phyloP scores from a whole-genome alignment of 2,888 invertebrate species.

The Caenorhabditis doughertyi region DNA sequence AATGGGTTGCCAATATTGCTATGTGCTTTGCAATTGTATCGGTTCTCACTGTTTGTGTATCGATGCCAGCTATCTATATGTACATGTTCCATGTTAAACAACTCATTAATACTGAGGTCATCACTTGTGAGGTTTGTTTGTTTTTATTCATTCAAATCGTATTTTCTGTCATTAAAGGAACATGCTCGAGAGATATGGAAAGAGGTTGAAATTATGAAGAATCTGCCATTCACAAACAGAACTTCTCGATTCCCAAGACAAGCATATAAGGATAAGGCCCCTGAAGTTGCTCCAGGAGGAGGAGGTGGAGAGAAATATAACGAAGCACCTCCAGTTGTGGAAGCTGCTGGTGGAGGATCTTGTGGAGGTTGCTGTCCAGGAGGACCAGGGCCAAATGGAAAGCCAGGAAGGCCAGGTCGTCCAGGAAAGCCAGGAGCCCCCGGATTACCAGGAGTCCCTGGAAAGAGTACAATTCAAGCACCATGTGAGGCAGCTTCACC shows the following conservation, averaged over 20 bases:
- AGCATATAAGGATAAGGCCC: conserved; percentile 46
- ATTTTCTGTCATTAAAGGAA: conserved; percentile 28
- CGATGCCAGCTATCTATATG: conserved; percentile 54
- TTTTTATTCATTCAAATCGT: not conserved
- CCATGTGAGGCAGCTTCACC: conserved; percentile 63
- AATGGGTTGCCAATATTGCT: conserved; percentile 62
- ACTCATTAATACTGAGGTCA: conserved; percentile 51
- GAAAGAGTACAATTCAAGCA: conserved; percentile 45
- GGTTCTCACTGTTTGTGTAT: conserved; percentile 55
- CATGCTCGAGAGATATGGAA: conserved; percentile 54
- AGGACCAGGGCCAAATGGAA: conserved; percentile 63
- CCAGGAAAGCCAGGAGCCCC: conserved; percentile 67
- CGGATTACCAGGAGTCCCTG: conserved; percentile 67
- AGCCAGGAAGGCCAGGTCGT: conserved; percentile 60
- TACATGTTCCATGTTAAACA: conserved; percentile 61
- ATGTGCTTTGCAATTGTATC: conserved; percentile 63
- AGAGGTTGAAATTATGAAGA: conserved; percentile 61
- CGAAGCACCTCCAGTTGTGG: conserved; percentile 47
- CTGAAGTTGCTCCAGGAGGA: conserved; percentile 45
- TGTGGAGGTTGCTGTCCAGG: conserved; percentile 64
- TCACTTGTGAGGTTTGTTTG: conserved; percentile 57
- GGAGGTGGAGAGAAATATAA: conserved; percentile 48
- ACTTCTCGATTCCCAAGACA: conserved; percentile 60
- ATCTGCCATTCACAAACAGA: conserved; percentile 53
- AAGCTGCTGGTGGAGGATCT: conserved; percentile 44